These are phyloP conservation scores for Fulmarus glacialis DNA, from an alignment of 2,113 vertebrate species.

Conservation along the genomic window DNA sequence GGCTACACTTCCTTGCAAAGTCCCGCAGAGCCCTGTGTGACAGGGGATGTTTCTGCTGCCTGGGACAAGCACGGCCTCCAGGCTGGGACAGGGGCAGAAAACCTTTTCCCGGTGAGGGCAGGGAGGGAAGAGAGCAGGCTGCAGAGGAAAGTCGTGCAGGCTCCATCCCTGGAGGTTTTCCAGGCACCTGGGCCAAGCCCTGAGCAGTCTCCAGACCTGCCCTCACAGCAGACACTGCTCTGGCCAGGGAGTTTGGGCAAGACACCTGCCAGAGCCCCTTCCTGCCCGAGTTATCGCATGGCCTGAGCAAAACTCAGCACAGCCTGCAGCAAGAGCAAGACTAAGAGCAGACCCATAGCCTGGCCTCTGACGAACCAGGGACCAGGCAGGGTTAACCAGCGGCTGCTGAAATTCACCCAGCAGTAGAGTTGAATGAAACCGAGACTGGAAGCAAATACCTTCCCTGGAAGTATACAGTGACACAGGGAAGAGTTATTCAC, in stretches of 20 bases:
- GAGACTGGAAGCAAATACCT: background rate
- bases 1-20: accelerated
- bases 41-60: accelerated
- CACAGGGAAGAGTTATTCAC: background rate
- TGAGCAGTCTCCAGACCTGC: background rate
- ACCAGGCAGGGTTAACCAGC: background rate
- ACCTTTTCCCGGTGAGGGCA: accelerated
- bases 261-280: no score
- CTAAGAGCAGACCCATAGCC: accelerated
- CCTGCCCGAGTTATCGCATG: accelerated
- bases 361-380: no score
- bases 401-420: background rate
- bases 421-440: accelerated
- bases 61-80: background rate
- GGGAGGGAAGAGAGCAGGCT: no score
- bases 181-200: accelerated
- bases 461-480: accelerated
- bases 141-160: accelerated
- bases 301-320: accelerated
- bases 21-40: accelerated
- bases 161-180: accelerated
- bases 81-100: no score
- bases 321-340: accelerated
- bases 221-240: background rate
- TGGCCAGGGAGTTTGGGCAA: accelerated